Conservation (phyloP, 2,113 vertebrate species). For the Grus americana region DNA sequence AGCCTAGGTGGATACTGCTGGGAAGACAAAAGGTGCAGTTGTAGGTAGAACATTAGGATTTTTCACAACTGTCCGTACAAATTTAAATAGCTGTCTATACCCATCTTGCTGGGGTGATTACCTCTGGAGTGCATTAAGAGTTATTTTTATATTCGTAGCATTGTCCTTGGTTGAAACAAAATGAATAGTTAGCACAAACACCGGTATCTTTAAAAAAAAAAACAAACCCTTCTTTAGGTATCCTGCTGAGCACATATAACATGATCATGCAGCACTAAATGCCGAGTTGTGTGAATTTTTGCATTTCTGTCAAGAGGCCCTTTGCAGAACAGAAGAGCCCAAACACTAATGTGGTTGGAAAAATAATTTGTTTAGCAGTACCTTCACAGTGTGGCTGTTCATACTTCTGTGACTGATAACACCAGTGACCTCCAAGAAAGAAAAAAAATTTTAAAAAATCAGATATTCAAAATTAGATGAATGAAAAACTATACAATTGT, state of each 20-base stretch:
- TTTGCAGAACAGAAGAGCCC: neutral
- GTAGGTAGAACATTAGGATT: neutral
- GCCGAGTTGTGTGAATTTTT: neutral
- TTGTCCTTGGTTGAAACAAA: neutral
- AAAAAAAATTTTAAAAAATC: neutral
- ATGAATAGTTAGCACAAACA: neutral
- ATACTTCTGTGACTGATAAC: constrained; percentile 49
- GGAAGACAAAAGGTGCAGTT: neutral
- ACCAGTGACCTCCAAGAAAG: constrained; percentile 23
- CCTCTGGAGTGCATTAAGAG: neutral
- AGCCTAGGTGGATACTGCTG: neutral
- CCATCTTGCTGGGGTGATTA: neutral
- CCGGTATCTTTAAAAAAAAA: neutral
- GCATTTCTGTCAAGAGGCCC: neutral
- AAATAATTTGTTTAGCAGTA: neutral
- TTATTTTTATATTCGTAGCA: neutral
- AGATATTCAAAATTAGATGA: neutral
- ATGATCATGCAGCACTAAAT: neutral
- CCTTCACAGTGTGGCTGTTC: neutral
- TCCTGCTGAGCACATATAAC: neutral
- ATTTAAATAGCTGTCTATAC: neutral
- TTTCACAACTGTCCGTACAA: neutral
- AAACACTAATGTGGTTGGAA: neutral
- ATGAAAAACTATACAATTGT: neutral
- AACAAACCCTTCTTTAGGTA: neutral